phyloP scores from a whole-genome alignment of 2,113 vertebrate species.

The Hydropotes inermis region DNA sequence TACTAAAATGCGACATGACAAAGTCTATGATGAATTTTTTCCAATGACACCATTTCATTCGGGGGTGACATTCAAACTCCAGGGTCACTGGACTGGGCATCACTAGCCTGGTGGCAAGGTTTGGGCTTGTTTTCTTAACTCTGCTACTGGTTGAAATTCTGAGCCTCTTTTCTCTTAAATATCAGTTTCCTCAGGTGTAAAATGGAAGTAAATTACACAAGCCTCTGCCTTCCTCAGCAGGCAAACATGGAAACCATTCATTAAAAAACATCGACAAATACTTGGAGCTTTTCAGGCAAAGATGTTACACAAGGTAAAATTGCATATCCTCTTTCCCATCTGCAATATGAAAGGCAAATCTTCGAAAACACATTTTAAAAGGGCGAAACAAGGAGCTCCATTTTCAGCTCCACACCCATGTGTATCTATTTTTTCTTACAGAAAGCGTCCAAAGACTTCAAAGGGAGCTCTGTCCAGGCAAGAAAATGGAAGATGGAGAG shows the following conservation, averaged over 20 bases:
- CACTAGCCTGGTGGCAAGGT: background rate
- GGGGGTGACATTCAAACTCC: background rate
- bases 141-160: conserved; percentile 9
- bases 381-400: conserved; percentile 62
- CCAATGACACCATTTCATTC: background rate
- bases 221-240: conserved; percentile 40
- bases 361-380: conserved; percentile 59
- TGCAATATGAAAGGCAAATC: conserved; percentile 69
- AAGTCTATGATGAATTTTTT: background rate
- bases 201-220: conserved; percentile 59
- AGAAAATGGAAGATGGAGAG: conserved; percentile 35
- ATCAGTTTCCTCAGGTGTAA: conserved; percentile 52
- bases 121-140: conserved; percentile 47
- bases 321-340: conserved; percentile 30
- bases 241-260: conserved; percentile 27
- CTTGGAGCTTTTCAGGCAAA: conserved; percentile 53
- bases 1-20: background rate
- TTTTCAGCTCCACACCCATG: conserved; percentile 54
- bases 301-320: conserved; percentile 55
- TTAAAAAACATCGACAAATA: conserved; percentile 45
- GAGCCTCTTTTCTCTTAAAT: conserved; percentile 42
- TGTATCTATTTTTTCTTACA: conserved; percentile 15
- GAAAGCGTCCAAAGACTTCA: conserved; percentile 67
- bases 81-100: background rate
- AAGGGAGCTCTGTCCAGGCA: conserved; percentile 43